These are phyloP conservation scores for Pimpla rufipes DNA, from an alignment of 2,888 invertebrate genomes.

Conservation along the genomic window DNA sequence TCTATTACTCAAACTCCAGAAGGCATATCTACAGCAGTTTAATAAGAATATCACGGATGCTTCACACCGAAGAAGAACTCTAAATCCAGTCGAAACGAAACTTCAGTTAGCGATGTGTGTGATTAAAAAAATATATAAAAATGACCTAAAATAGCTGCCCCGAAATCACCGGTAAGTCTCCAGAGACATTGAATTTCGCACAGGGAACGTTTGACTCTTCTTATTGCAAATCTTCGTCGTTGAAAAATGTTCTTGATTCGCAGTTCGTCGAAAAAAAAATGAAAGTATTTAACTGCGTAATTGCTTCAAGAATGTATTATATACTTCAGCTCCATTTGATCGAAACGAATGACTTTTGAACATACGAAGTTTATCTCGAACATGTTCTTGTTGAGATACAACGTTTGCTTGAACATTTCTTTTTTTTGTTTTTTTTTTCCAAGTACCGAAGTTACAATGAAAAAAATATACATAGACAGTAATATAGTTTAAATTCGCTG, in stretches of 20 bases:
- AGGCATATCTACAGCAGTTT: background rate
- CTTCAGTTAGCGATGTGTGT: no score
- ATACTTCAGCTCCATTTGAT: background rate
- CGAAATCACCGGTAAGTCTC: background rate
- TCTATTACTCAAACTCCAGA: background rate
- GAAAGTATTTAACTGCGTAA: conserved; percentile 12
- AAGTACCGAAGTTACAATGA: background rate
- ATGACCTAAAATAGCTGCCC: background rate
- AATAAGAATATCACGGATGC: background rate
- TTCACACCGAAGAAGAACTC: background rate
- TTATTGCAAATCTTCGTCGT: background rate
- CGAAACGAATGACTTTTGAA: background rate
- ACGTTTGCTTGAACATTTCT: background rate
- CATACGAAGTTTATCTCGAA: background rate
- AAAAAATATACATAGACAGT: background rate
- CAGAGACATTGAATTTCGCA: background rate
- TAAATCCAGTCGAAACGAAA: no score
- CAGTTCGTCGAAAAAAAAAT: background rate
- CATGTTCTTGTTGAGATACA: background rate
- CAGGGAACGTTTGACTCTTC: background rate
- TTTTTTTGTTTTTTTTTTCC: background rate
- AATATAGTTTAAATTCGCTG: background rate
- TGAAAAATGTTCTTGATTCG: background rate
- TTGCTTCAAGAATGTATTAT: background rate
- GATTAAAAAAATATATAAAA: background rate